phyloP scores from a whole-genome alignment of 1,140 invertebrate genomes.

The Megalopta genalis region DNA sequence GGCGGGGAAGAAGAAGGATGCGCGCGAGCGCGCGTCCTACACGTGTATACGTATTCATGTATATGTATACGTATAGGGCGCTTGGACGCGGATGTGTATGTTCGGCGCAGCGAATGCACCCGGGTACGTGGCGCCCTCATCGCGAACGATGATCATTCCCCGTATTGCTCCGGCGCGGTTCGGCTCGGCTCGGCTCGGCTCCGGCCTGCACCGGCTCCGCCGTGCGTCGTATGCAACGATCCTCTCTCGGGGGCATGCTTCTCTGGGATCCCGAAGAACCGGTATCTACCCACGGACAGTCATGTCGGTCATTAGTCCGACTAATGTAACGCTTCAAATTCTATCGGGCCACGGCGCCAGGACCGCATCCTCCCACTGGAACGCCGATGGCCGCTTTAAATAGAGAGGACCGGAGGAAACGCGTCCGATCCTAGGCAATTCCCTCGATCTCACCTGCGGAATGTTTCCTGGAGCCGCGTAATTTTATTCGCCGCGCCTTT shows the following conservation, averaged over 20 bases:
- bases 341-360: slow-evolving; percentile 60
- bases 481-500: background rate
- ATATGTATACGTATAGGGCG: too few species aligned
- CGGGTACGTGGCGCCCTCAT: slow-evolving; percentile 62
- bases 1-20: background rate
- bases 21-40: slow-evolving; percentile 1
- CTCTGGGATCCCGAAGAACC: slow-evolving; percentile 61
- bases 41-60: too few species aligned
- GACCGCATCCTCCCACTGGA: slow-evolving; percentile 55
- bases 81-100: too few species aligned
- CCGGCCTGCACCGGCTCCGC: too few species aligned
- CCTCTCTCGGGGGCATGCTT: slow-evolving; percentile 50
- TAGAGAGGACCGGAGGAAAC: slow-evolving; percentile 34
- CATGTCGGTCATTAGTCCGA: slow-evolving; percentile 74
- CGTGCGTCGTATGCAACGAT: slow-evolving; percentile 38
- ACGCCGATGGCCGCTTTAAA: slow-evolving; percentile 53
- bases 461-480: background rate
- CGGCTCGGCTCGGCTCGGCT: too few species aligned
- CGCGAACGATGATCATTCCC: slow-evolving; percentile 37
- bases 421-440: slow-evolving; percentile 23
- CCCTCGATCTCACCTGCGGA: background rate
- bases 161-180: slow-evolving; percentile 23
- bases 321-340: slow-evolving; percentile 72
- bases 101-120: background rate
- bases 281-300: slow-evolving; percentile 73